phyloP scores from a whole-genome alignment of 2,888 invertebrate genomes.

The Drosophila niveifrons region DNA sequence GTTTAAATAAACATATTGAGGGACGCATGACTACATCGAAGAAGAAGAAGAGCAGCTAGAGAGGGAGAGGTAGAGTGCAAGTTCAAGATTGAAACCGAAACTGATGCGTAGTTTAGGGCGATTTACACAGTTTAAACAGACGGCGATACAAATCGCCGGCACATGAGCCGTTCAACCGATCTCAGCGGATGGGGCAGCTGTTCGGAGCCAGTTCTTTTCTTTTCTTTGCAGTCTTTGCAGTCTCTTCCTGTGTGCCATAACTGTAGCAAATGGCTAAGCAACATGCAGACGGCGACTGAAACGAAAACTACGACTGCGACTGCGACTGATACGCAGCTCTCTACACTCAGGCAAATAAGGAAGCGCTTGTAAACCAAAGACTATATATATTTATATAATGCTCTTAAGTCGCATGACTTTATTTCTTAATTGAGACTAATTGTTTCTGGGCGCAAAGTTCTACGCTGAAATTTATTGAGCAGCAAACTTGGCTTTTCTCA shows the following conservation, averaged over 20 bases:
- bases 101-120: slow-evolving; percentile 83
- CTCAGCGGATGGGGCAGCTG: slow-evolving; percentile 54
- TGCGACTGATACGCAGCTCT: slow-evolving; percentile 6
- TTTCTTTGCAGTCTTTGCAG: slow-evolving; percentile 24
- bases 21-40: slow-evolving; percentile 11
- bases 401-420: background rate
- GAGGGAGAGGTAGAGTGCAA: slow-evolving; percentile 19
- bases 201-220: slow-evolving; percentile 38
- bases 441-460: background rate
- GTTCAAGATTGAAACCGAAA: slow-evolving; percentile 81
- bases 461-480: background rate
- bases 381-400: slow-evolving; percentile 2
- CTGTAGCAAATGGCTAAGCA: slow-evolving; percentile 79
- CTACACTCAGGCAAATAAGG: slow-evolving; percentile 24
- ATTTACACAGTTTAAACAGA: slow-evolving; percentile 83
- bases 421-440: background rate
- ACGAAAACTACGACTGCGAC: slow-evolving; percentile 8
- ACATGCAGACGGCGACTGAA: slow-evolving; percentile 64
- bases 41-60: slow-evolving; percentile 15
- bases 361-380: background rate
- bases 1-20: slow-evolving; percentile 63
- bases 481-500: background rate
- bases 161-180: slow-evolving; percentile 46
- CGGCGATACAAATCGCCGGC: slow-evolving; percentile 78
- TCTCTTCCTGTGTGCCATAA: slow-evolving; percentile 79